These are phyloP conservation scores for Drosophila miranda DNA, from an alignment of 1,140 invertebrate species.

Conservation along the genomic window DNA sequence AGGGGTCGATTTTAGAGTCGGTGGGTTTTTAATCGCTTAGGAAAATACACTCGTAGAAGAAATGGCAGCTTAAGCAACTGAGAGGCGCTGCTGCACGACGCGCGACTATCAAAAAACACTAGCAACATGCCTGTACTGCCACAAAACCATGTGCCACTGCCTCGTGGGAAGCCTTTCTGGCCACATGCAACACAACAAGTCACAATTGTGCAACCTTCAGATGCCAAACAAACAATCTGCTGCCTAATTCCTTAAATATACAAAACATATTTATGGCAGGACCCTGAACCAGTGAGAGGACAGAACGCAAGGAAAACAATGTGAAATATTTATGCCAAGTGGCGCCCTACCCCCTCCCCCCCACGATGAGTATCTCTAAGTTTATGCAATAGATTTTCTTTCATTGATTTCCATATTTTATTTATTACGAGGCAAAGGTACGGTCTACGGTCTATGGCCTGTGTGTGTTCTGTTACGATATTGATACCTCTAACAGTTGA, in stretches of 20 bases:
- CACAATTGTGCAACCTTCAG: conserved; percentile 1
- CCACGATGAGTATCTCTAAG: conserved; percentile 2
- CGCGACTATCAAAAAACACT: too few species aligned
- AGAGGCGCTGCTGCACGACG: too few species aligned
- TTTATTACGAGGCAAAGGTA: conserved; percentile 41
- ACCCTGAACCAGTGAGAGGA: background rate
- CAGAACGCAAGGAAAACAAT: background rate
- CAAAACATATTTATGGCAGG: conserved; percentile 9
- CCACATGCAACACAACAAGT: background rate
- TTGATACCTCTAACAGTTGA: conserved; percentile 74
- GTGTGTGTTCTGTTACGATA: conserved; percentile 53
- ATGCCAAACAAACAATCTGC: background rate
- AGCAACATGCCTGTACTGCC: too few species aligned
- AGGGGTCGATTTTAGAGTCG: too few species aligned
- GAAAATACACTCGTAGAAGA: too few species aligned
- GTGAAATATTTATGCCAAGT: conserved; percentile 13
- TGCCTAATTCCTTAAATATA: conserved; percentile 22
- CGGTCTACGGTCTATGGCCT: background rate
- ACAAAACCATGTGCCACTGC: background rate
- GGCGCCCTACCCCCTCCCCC: conserved; percentile 8
- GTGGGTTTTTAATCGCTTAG: too few species aligned
- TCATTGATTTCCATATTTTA: conserved; percentile 77
- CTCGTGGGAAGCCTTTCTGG: background rate
- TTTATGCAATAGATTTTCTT: conserved; percentile 62
- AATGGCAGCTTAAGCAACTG: too few species aligned